Base-by-base conservation (phyloP, 2,113 vertebrate genomes). In the Macrotus californicus region DNA sequence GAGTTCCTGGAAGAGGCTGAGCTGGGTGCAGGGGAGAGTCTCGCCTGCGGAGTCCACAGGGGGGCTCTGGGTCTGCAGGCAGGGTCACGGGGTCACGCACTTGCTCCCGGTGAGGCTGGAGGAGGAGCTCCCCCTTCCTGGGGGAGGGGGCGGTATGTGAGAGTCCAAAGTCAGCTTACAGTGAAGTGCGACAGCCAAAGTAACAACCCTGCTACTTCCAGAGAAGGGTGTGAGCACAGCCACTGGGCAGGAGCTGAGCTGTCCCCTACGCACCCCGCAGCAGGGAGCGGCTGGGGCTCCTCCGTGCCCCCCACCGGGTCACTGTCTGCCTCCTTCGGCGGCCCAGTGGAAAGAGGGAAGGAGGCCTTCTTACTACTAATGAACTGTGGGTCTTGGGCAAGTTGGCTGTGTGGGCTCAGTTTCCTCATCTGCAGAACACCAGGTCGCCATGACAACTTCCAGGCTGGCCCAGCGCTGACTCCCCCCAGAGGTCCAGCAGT, bases 361-460 rank as follows among this genome's bases (percentile, higher is more conserved):
- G 7, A 48, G 29, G 31, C 36, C 48, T 50, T 39, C 77, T 36
- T 3, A 34, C 79, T 14, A 0, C 59, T n/a, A 3, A 34, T 0
- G 1, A 14, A 2, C 59, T 1, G 0, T 72, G 15, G 36, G 70
- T 7, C 66, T 7, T 1, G 29, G 61, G 36, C 1, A 3, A 2
- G 2, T 41, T 16, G 0, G 5, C 34, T 19, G 5, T 8, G 67
- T 31, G 56, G 0, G 16, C 48, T 54, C 75, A 0, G 4, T 18
- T 16, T 69, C 31, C 59, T 14, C 13, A 0, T 18, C 34, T 4
- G 5, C 48, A 26, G 66, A 39, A 10, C 0, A 1, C 46, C 5
- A 2, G 26, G n/a, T 1, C 6, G 22, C 76, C 56, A 12, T 3
- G 0, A 0, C 16, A 0, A 16, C 0, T 1, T 26, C 41, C 2